Evolutionary conservation across 2,797 vertebrate genomes (phyloP).

Genomic region (Sebastes minor): DNA sequence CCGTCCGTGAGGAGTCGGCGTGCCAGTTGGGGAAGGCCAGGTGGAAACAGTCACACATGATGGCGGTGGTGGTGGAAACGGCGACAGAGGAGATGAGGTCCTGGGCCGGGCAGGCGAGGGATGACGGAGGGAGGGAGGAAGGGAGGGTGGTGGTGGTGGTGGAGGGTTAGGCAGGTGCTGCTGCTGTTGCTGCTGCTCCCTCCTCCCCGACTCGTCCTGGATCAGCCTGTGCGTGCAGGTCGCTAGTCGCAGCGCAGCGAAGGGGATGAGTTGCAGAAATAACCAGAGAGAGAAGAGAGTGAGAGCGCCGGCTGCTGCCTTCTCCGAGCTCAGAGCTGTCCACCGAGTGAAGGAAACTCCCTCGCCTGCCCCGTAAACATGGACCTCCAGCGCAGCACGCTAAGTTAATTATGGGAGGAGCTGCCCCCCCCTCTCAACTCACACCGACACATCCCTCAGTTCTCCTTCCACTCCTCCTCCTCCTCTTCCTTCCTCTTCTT

Average conservation of each 20-base stretch:
- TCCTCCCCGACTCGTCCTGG: slow-evolving; percentile 30
- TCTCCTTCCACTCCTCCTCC: slow-evolving; percentile 47
- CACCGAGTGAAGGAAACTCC: slow-evolving; percentile 81
- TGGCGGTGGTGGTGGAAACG: slow-evolving; percentile 59
- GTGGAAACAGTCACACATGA: slow-evolving; percentile 99
- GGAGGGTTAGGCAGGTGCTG: slow-evolving; percentile 44
- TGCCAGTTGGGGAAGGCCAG: slow-evolving; percentile 98
- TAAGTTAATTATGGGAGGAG: slow-evolving; percentile 85
- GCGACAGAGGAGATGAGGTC: slow-evolving; percentile 36
- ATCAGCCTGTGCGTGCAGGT: slow-evolving; percentile 36
- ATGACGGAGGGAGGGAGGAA: slow-evolving; percentile 1
- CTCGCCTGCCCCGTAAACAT: slow-evolving; percentile 78
- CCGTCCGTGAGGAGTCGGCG: slow-evolving; percentile 91
- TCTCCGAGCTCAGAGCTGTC: slow-evolving; percentile 77
- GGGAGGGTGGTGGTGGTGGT: neutral
- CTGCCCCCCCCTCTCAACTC: slow-evolving; percentile 34
- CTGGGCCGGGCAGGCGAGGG: slow-evolving; percentile 1
- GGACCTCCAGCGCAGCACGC: slow-evolving; percentile 78
- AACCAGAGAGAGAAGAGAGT: slow-evolving; percentile 47
- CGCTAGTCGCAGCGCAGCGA: slow-evolving; percentile 35
- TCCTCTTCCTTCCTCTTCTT: slow-evolving; percentile 1
- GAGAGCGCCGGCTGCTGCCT: slow-evolving; percentile 62
- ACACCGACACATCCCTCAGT: slow-evolving; percentile 38
- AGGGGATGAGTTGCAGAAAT: slow-evolving; percentile 67
- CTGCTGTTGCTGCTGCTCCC: slow-evolving; percentile 34